Evolutionary conservation across 2,113 vertebrate genomes (phyloP), one percentile per base, ranked within the genome.

Genomic region (Saguinus midas): DNA sequence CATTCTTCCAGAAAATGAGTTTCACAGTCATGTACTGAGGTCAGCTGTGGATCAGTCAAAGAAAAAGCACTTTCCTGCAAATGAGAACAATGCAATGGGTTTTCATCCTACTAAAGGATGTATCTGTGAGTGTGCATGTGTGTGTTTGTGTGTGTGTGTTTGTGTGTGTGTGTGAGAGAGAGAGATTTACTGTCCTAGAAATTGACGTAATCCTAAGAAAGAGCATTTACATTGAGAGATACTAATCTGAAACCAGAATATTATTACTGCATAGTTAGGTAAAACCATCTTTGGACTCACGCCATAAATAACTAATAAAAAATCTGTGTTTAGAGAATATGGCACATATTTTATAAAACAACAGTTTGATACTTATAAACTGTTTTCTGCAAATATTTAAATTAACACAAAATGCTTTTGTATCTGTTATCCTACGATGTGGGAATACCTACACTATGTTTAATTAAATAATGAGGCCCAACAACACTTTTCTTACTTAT

Each of bases 371-470:
- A 45, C 2, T 89, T 92, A 80, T n/a, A 81, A 95, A 91, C 37
- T 78, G 90, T 95, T 96, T 96, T 91, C 87, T 86, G 83, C 29
- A 97, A 97, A 96, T 88, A 91, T 95, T 94, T 91, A 94, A 90
- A 84, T 93, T 92, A 97, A 75, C 52, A 73, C 1, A 70, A 96
- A 75, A 75, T 95, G 43, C 29, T 73, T 84, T 85, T 87, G 70
- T 32, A 88, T 87, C 66, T 79, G 32, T 91, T 97, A 96, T 91
- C 40, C 20, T 80, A 48, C 14, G 79, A 57, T 57, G 16, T 96
- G 43, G n/a, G 1, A 79, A 68, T 73, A 79, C 14, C 9, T 35
- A 95, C 14, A 80, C 50, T 66, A 90, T 2, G 25, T 64, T 66
- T 90, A 97, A 81, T 95, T 82, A 95, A 84, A 79, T 16, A 78